A percentile compares a stretch with the other conserved stretches of the same genome.
These are phyloP conservation scores for Anarsia innoxiella DNA, from an alignment of 2,888 invertebrate genomes.

Conservation along the genomic window DNA sequence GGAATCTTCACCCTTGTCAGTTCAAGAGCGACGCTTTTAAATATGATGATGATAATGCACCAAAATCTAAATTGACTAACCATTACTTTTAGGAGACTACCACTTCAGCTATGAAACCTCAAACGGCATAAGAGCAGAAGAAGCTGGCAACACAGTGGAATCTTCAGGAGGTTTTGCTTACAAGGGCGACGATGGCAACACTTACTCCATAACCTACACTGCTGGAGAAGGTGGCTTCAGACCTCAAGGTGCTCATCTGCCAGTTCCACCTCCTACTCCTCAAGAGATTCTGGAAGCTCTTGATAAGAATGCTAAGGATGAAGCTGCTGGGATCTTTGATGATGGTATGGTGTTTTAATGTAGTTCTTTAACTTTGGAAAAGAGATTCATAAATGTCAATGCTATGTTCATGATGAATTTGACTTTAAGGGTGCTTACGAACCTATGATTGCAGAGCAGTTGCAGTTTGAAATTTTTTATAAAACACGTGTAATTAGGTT, in stretches of 20 bases:
- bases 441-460: too few species aligned
- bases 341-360: slow-evolving; percentile 46
- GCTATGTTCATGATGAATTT: too few species aligned
- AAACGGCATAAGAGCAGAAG: slow-evolving; percentile 57
- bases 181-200: slow-evolving; percentile 73
- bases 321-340: slow-evolving; percentile 71
- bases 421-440: too few species aligned
- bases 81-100: slow-evolving; percentile 38
- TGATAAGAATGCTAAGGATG: slow-evolving; percentile 66
- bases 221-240: slow-evolving; percentile 75
- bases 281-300: slow-evolving; percentile 68
- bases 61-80: too few species aligned
- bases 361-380: too few species aligned
- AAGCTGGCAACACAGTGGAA: slow-evolving; percentile 38
- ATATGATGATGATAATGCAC: too few species aligned
- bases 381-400: too few species aligned
- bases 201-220: slow-evolving; percentile 68
- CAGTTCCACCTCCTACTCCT: slow-evolving; percentile 74
- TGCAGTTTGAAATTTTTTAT: too few species aligned
- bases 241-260: slow-evolving; percentile 72
- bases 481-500: too few species aligned
- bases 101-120: slow-evolving; percentile 58
- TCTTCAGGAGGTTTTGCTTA: slow-evolving; percentile 73
- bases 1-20: too few species aligned
- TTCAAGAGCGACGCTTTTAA: too few species aligned